Conservation (phyloP, 2,797 vertebrate genomes). For the Chelidonichthys spinosus region DNA sequence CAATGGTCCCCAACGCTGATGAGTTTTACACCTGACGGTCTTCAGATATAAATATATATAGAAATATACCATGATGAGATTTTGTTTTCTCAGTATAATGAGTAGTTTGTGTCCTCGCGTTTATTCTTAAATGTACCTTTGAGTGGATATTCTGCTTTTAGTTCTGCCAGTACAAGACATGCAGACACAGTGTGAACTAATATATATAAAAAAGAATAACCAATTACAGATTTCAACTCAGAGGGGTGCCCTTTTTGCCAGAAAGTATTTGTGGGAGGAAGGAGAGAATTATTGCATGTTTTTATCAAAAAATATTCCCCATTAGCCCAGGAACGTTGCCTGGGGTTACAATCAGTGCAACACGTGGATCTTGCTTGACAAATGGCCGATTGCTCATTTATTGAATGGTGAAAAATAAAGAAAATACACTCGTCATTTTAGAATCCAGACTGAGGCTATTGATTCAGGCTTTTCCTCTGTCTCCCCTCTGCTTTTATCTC, state of each 20-base stretch:
- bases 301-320: background rate
- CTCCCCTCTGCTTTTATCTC: slow-evolving; percentile 16
- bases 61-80: background rate
- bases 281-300: background rate
- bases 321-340: background rate
- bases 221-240: background rate
- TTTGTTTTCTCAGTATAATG: background rate
- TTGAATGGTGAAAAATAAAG: background rate
- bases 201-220: slow-evolving; percentile 3
- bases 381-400: slow-evolving; percentile 19
- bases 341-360: slow-evolving; percentile 20
- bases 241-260: background rate
- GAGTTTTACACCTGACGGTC: background rate
- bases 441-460: slow-evolving; percentile 46
- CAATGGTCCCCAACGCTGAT: background rate
- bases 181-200: background rate
- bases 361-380: slow-evolving; percentile 27
- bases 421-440: slow-evolving; percentile 21
- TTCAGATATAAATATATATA: too few relatives aligned
- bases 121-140: background rate
- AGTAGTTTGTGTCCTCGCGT: background rate
- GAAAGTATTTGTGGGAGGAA: background rate
- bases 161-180: background rate
- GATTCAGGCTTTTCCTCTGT: slow-evolving; percentile 29
- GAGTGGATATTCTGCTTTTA: slow-evolving; percentile 4